A percentile compares a stretch with the other conserved stretches of the same genome.
Evolutionary conservation across 2,797 vertebrate genomes (phyloP).

Genomic region (Anabacerthia variegaticeps): DNA sequence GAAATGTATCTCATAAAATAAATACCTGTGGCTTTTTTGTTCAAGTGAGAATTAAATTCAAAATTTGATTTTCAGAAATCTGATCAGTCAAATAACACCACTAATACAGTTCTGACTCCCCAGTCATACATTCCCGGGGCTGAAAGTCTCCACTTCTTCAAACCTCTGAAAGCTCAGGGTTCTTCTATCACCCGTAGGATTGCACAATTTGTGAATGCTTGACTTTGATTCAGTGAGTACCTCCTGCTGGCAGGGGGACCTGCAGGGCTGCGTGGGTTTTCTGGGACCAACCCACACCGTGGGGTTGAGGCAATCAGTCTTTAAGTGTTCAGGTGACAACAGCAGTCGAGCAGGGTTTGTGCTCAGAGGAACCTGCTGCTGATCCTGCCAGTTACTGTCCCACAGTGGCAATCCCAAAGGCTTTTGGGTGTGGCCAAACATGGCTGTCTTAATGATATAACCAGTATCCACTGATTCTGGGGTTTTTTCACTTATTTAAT

Average conservation of each 20-base stretch:
- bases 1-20: slow-evolving; percentile 10
- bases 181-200: background rate
- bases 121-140: background rate
- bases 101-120: background rate
- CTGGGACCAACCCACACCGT: background rate
- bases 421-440: background rate
- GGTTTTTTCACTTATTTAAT: background rate
- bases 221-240: background rate
- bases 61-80: background rate
- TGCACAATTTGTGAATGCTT: background rate
- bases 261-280: background rate
- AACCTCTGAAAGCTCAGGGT: background rate
- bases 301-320: background rate
- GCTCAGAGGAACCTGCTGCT: background rate
- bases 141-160: background rate
- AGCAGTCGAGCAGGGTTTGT: background rate
- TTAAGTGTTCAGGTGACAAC: background rate
- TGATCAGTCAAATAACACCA: background rate
- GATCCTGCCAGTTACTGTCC: background rate
- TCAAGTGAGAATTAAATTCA: background rate
- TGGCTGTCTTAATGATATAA: background rate
- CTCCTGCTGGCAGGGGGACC: background rate
- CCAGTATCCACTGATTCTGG: background rate
- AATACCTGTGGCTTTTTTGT: background rate
- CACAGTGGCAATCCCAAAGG: background rate